Evolutionary conservation across 1,140 invertebrate species (phyloP), one percentile per base, ranked within the genome.

Genomic region (Zaprionus ornatus): DNA sequence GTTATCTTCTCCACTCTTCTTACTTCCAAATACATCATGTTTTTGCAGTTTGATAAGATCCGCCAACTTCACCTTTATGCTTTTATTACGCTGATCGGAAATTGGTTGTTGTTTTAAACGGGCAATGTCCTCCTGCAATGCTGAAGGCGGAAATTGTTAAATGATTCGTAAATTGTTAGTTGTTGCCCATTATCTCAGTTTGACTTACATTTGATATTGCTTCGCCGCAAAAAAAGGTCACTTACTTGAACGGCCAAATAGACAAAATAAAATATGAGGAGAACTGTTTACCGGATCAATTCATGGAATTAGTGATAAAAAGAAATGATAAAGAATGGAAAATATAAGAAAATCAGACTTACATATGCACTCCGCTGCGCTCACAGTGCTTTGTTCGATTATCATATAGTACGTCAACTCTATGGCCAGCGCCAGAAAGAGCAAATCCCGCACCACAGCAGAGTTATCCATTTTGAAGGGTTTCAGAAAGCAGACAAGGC

Each of bases 391-490:
- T 0, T 3, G 55, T 0, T 0, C 2, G 3, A 27, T 7, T 2
- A 79, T 13, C 0, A 73, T 40, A 13, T 13, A 37, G 4, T 27
- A 29, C 0, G 59, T 25, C 5, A 68, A 4, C 9, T 71, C 57
- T 0, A 79, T 1, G 7, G 42, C 35, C 9, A 85, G 17, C 10
- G 67, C 1, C 0, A 85, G 37, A 12, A 86, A 79, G 1, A 85
- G 23, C 0, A 79, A n/a, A 60, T 82, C 83, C 0, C 71, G 45
- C 13, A 67, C 21, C 0, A 74, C 35, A 17, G 54, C 54, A 25
- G 55, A 10, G 1, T 67, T 72, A 17, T 76, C 70, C 71, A 85
- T 79, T 3, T 35, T 59, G 17, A 85, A 87, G 0, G 82, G 79
- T 15, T 63, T 69, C 5, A 85, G 21, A n/a, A 66, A 86, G 25